Percentiles rank a stretch among this genome's conserved stretches.
Conservation (phyloP, 2,797 vertebrate genomes). For the Eidolon dupreanum region DNA sequence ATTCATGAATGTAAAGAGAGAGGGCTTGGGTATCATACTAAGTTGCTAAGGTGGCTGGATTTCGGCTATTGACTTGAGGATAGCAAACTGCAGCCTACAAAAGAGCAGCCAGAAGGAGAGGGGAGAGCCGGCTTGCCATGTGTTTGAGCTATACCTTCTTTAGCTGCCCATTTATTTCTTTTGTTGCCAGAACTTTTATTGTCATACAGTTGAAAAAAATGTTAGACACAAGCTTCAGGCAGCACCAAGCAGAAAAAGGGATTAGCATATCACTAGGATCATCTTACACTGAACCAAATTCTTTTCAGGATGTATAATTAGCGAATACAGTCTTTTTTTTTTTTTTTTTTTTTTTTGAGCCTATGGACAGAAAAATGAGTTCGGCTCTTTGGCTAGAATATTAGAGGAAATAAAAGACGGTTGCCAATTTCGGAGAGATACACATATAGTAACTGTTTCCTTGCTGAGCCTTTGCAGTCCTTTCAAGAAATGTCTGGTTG, state of each 20-base stretch:
- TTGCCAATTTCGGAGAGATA: constrained; percentile 71
- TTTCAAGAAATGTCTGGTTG: constrained; percentile 69
- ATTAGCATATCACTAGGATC: constrained; percentile 99
- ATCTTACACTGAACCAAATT: constrained; percentile 95
- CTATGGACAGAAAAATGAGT: constrained; percentile 82
- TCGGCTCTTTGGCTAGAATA: constrained; percentile 81
- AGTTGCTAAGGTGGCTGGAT: constrained; percentile 90
- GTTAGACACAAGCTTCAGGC: constrained; percentile 91
- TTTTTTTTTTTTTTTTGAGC: constrained; percentile 68
- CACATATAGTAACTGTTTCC: constrained; percentile 60
- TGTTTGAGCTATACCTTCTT: constrained; percentile 91
- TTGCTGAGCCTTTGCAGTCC: constrained; percentile 53
- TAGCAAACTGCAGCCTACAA: constrained; percentile 90
- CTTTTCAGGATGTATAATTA: constrained; percentile 91
- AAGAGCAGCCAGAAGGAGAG: constrained; percentile 94
- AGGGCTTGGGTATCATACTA: constrained; percentile 90
- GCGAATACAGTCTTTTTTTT: constrained; percentile 84
- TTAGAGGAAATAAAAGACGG: constrained; percentile 80
- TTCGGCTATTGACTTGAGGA: constrained; percentile 90
- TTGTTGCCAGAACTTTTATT: constrained; percentile 99
- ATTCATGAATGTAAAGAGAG: constrained; percentile 91
- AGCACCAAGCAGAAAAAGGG: constrained; percentile 92
- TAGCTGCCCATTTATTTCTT: constrained; percentile 91
- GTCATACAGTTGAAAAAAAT: constrained; percentile 90
- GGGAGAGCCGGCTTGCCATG: constrained; percentile 87